Evolutionary conservation across 2,113 vertebrate genomes (phyloP).

Genomic region (Pseudolaguvia tuberculata): DNA sequence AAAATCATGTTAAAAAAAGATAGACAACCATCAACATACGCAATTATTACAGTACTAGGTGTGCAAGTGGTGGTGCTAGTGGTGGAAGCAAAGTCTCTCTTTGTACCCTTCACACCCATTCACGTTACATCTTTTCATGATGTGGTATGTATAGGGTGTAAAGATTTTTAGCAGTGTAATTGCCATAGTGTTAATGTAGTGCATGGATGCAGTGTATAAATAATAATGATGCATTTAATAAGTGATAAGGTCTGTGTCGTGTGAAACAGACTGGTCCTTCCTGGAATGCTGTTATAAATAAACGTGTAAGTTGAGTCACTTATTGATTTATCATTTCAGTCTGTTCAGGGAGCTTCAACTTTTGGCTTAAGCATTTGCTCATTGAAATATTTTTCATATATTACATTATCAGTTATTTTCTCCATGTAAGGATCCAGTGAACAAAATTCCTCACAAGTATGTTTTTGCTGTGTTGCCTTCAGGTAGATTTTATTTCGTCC

Average conservation of each 20-base stretch:
- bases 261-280: background rate
- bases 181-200: background rate
- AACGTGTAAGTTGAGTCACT: slow-evolving; percentile 18
- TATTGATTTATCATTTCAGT: slow-evolving; percentile 21
- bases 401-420: too few relatives aligned
- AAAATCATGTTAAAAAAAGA: background rate
- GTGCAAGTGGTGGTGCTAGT: background rate
- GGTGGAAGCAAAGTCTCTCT: background rate
- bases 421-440: too few relatives aligned
- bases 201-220: background rate
- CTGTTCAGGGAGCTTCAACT: background rate
- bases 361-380: background rate
- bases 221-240: slow-evolving; percentile 6
- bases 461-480: background rate
- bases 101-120: background rate
- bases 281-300: slow-evolving; percentile 25
- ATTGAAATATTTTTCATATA: background rate
- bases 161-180: background rate
- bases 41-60: background rate
- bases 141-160: background rate
- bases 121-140: background rate
- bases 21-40: background rate
- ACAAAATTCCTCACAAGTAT: background rate
- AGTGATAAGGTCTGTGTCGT: background rate
- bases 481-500: background rate